Evolutionary conservation across 2,888 invertebrate species (phyloP).

Genomic region (Lepetodrilus schrolli): DNA sequence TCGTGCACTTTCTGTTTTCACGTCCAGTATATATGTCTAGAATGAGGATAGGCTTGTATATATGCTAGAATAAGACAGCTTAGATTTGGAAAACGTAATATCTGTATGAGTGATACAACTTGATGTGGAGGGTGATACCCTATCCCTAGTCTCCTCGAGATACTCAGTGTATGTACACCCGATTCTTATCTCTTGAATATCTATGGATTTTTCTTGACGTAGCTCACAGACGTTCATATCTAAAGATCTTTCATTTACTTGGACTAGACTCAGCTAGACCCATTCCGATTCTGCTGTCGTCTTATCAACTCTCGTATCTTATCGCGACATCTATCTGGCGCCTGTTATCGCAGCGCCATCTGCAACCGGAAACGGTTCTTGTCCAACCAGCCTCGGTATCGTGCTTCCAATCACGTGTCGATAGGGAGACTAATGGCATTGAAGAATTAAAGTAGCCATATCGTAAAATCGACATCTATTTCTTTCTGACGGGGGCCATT

Average conservation of each 20-base stretch:
- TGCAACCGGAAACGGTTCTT: conserved; percentile 18
- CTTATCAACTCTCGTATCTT: conserved; percentile 26
- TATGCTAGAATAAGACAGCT: too few species aligned
- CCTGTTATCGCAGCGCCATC: conserved; percentile 20
- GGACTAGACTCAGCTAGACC: conserved; percentile 22
- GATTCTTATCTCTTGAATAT: conserved; percentile 15
- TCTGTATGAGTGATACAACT: background rate
- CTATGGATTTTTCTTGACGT: background rate
- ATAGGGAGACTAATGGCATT: background rate
- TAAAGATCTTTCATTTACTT: conserved; percentile 10
- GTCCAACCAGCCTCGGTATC: background rate
- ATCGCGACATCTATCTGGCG: conserved; percentile 25
- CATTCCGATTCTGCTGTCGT: conserved; percentile 7
- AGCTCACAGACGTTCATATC: background rate
- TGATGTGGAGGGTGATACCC: background rate
- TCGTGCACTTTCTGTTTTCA: too few species aligned
- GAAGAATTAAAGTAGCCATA: background rate
- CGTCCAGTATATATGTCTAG: too few species aligned
- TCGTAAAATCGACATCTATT: background rate
- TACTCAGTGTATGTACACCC: conserved; percentile 10
- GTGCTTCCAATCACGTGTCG: background rate
- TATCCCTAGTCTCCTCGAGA: conserved; percentile 8
- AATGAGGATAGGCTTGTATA: too few species aligned
- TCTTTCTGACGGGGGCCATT: background rate
- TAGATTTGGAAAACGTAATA: too few species aligned